Evolutionary conservation across 2,888 invertebrate species (phyloP), one percentile per base, ranked within the genome.

Genomic region (Cosmopolites sordidus): DNA sequence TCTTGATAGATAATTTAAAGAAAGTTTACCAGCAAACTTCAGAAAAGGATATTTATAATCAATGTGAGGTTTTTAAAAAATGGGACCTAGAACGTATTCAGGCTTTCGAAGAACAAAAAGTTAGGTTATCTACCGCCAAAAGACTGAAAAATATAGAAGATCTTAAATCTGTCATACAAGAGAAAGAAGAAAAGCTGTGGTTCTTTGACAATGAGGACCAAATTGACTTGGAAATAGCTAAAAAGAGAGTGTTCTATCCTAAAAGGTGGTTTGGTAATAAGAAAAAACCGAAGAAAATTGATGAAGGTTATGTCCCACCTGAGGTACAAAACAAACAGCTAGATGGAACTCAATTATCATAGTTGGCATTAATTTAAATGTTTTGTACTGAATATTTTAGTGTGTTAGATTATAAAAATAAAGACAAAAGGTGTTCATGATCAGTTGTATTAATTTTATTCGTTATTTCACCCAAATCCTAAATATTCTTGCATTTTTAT

Each of bases 141-240:
- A 73, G 81, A 48, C 63, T 82, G 4, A 64, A 74, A 11, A 78
- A 83, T 53, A 77, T 88, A 63, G 79, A 83, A 62, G 69, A 78
- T 41, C 77, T 82, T 54, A 82, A 83, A 65, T 73, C 79, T 45
- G 73, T 78, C 39, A 70, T 89, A 56, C 62, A 75, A 51, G 73
- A 78, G 16, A 81, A 80, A 65, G 89, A 90, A 66, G 77, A 78
- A 54, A 79, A 79, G 60, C 68, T 86, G 46, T 86, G 86, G 86
- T 92, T 87, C 80, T 92, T 92, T 74, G 87, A 91, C 55, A 86
- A 87, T 66, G 83, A 88, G 69, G 88, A 89, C 37, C 72, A 83
- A 63, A 80, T 89, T 61, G 87, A 89, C 64, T 73, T 90, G 41
- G 70, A 80, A 69, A 87, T 89, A 62, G 84, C 83, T 66, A 79